Evolutionary conservation across 2,888 invertebrate genomes (phyloP).

Genomic region (Chironomus riparius): DNA sequence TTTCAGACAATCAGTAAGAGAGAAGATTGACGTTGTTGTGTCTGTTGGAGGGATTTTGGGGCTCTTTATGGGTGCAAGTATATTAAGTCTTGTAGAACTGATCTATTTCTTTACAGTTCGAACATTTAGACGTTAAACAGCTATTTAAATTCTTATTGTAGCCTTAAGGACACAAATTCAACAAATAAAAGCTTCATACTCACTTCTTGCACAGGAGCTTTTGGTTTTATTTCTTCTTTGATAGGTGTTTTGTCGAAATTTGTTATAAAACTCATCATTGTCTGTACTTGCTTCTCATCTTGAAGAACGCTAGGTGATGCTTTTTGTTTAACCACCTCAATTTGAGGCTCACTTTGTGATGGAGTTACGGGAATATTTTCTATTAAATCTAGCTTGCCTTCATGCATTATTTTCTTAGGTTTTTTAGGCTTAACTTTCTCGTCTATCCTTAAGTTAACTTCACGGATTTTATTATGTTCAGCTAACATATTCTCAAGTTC

Average conservation of each 20-base stretch:
- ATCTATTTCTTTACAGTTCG: conserved; percentile 46
- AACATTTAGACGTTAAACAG: not conserved
- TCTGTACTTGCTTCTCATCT: conserved; percentile 28
- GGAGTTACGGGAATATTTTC: not conserved
- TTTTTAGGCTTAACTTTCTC: conserved; percentile 20
- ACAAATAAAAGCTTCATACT: not conserved
- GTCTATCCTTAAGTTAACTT: conserved; percentile 35
- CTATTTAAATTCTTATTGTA: too few relatives aligned
- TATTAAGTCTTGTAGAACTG: conserved; percentile 50
- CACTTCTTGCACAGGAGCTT: conserved; percentile 14
- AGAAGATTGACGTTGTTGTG: conserved; percentile 43
- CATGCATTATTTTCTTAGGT: conserved; percentile 30
- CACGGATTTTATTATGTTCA: conserved; percentile 36
- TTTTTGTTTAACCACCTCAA: not conserved
- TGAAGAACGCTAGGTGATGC: not conserved
- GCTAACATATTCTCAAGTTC: conserved; percentile 41
- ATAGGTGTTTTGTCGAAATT: conserved; percentile 7
- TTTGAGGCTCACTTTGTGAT: not conserved
- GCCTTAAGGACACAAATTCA: too few relatives aligned
- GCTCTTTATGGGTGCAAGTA: conserved; percentile 52
- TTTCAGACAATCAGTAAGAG: conserved; percentile 44
- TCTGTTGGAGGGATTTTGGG: conserved; percentile 52
- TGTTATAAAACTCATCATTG: conserved; percentile 28
- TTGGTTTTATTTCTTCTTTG: not conserved
- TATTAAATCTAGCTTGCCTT: not conserved